Percentiles rank a stretch among this genome's conserved stretches.
These are phyloP conservation scores for Diplogasteroides magnus DNA, from an alignment of 1,140 invertebrate species.

Conservation along the genomic window DNA sequence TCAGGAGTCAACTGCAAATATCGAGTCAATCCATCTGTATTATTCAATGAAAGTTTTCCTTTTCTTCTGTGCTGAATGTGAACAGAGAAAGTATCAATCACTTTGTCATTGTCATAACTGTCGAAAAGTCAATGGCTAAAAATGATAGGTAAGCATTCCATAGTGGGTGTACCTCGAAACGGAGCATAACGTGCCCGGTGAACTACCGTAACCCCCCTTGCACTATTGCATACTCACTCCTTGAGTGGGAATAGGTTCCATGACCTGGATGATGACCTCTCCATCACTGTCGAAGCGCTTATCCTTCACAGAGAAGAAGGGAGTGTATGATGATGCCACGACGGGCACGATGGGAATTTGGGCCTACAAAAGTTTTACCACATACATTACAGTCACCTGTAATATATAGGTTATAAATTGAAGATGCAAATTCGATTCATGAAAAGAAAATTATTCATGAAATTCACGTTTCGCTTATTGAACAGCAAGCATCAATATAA, in stretches of 20 bases:
- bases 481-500: no score
- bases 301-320: constrained; percentile 42
- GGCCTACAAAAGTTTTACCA: no score
- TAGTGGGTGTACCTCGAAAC: background rate
- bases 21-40: constrained; percentile 4
- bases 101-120: background rate
- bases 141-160: constrained; percentile 15
- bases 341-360: constrained; percentile 49
- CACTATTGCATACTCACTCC: constrained; percentile 36
- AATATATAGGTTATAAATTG: no score
- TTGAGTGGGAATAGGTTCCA: constrained; percentile 44
- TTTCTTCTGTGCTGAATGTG: no score
- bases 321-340: constrained; percentile 42
- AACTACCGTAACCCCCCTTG: constrained; percentile 1
- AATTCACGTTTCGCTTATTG: no score
- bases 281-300: constrained; percentile 43
- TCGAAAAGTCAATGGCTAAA: background rate
- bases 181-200: background rate
- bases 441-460: no score
- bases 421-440: constrained; percentile 2
- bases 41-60: background rate
- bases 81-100: background rate
- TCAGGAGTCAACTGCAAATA: constrained; percentile 40
- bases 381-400: no score
- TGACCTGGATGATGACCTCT: constrained; percentile 39